Evolutionary conservation across 1,140 invertebrate genomes (phyloP), one percentile per base, ranked within the genome.

Genomic region (Matsumurasca onukii): DNA sequence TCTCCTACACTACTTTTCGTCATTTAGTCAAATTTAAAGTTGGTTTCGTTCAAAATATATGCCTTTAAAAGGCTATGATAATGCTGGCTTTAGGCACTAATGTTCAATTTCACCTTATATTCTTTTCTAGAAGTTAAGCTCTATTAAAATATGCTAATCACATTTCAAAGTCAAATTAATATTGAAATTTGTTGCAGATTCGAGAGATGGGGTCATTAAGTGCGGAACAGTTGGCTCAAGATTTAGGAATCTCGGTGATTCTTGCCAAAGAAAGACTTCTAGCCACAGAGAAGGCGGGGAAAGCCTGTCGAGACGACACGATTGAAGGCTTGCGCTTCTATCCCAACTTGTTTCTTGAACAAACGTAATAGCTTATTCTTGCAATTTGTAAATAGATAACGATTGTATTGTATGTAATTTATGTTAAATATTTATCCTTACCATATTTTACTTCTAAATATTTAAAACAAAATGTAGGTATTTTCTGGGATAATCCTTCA

Each of bases 311-410:
- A 70, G 97, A 98, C 80, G 95, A 98, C 78, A 91, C 91, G 0
- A 90, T 97, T 66, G 94, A 98, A 84, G 95, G 95, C 45, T 80
- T 98, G 29, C 83, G 90, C 73, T 98, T 98, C 82, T 98, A 94
- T 84, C 90, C 91, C 1, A 98, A 98, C 85, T 79, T 87, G 45
- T 92, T 97, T 82, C 78, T 93, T 12, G 66, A 75, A 63, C 3
- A 51, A 22, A 22, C 24, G n/a, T 51, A 51, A 51, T 51, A 3
- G n/a, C 3, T 12, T 45, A 45, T 45, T 45, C n/a, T 12, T 9
- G 39, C 9, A 45, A 12, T 9, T 12, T 12, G n/a, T 45, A 9
- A 45, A 45, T 45, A n/a, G n/a, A n/a, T n/a, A n/a, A n/a, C 39
- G 9, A 12, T 9, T 45, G n/a, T 12, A 45, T 45, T 12, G n/a